Base-by-base conservation (phyloP, 2,888 invertebrate genomes). In the Prosopocoilus inquinatus region DNA sequence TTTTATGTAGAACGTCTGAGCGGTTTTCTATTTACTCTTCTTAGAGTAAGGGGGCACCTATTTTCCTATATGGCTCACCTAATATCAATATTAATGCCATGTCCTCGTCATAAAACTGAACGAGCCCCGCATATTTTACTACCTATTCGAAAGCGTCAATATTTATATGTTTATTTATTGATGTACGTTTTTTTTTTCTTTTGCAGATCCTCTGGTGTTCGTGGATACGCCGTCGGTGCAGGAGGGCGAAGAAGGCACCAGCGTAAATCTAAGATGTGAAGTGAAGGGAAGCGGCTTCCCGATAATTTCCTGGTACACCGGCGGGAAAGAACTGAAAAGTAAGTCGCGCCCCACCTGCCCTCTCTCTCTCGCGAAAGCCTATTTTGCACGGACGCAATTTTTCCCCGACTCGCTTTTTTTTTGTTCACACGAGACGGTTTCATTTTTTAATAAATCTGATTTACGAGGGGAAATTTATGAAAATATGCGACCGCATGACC, bases 221-320 rank as follows among this genome's bases (percentile, higher is more conserved):
- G 76, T 79, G 65, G 82, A 82, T 66, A 81, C 82, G 47, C 76
- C 78, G 34, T 71, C 74, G 11, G 73, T 78, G 3, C 80, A 82
- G 65, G 78, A 74, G 48, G 82, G 79, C 1, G 73, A 73, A 47
- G 84, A 84, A 69, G 78, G 79, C 39, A 70, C 74, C 39, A 77
- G 80, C 62, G 78, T 78, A 5, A 76, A 78, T 36, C 52, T 87
- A 82, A 84, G 84, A 82, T 73, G 83, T 81, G 61, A 82, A 80
- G 78, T 82, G 77, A 76, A 79, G 76, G 63, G 81, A 77, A 63
- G 63, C 35, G 64, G 62, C 38, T 81, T 81, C 13, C 88, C 87
- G 74, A 80, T 88, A 65, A 86, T 88, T 50, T 87, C 87, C 57
- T 89, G 89, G 89, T 88, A 87, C 79, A 85, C 87, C 60, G 84